Evolutionary conservation across 53 echinoderm and acorn worm genomes (phyloP), one percentile per base, ranked within the genome.

Genomic region (Glandiceps talaboti): DNA sequence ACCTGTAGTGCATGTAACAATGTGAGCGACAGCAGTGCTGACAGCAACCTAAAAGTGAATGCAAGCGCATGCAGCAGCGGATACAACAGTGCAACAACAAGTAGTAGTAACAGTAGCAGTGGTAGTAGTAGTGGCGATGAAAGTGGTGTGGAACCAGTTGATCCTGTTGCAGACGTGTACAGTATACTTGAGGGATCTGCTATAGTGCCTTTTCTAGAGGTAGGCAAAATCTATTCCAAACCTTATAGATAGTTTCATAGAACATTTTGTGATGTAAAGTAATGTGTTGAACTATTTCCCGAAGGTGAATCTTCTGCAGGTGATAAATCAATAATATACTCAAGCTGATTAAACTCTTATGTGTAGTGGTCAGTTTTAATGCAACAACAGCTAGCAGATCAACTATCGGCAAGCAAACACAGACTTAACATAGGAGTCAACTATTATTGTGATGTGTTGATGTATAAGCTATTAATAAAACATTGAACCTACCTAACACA

Each of bases 131-230:
- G 29, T 1, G 29, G 29, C 25, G 77, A 77, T 14, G 79, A 32
- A 0, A 27, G 27, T 12, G 79, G 27, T 27, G 1, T 31, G 79
- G 27, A 20, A 31, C 32, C 31, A 28, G 32, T 32, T 0, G 79
- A 31, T 32, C 32, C 79, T 1, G 25, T 78, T 0, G 27, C 79
- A 31, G 32, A 78, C 31, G 31, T 78, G 31, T 78, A 78, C 31
- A 32, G 31, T 31, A 78, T 78, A 27, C 31, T 78, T 32, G 79
- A 78, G 26, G 79, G 79, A 0, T 78, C 79, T 31, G 79, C 79
- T 1, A 20, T 78, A 32, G 31, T 78, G 27, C 31, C 79, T 26
- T 78, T 78, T 27, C 14, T 78, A 27, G 79, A 78, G 79, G 79
- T 78, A 78, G 30, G 29, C 64, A 6, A 45, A 45, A 45, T 45